Evolutionary conservation across 2,113 vertebrate species (phyloP).

Genomic region (Andinoacara biseriatus): DNA sequence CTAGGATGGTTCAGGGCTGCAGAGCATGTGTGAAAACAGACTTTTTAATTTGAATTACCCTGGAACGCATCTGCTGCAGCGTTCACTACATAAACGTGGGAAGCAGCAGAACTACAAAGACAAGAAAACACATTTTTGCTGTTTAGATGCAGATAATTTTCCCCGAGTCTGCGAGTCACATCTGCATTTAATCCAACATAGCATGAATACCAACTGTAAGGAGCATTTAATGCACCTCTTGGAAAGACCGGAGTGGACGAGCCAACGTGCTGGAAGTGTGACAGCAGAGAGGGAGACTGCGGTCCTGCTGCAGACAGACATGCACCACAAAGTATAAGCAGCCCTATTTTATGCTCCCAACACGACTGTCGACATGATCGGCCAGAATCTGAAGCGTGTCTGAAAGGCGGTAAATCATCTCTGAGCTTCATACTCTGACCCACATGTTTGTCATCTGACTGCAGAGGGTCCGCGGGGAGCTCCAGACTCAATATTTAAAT

Average conservation of each 20-base stretch:
- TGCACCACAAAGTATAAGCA: neutral
- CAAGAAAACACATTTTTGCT: neutral
- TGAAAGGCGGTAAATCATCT: neutral
- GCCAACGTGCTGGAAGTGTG: neutral
- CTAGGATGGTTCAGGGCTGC: neutral
- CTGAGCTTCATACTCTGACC: neutral
- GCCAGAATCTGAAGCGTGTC: neutral
- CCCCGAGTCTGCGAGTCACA: neutral
- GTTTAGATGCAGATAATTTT: neutral
- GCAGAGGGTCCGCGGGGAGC: neutral
- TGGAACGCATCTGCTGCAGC: neutral
- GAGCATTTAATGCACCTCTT: neutral
- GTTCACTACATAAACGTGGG: neutral
- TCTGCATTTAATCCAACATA: conserved; percentile 31
- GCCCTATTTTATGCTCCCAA: neutral
- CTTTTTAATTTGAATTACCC: neutral
- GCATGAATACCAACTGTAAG: conserved; percentile 11
- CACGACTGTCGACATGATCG: neutral
- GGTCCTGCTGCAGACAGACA: conserved; percentile 9
- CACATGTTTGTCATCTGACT: neutral
- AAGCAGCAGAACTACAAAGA: neutral
- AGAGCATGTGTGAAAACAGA: neutral
- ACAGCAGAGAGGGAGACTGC: neutral
- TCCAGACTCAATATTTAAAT: neutral
- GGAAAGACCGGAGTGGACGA: neutral